Evolutionary conservation across 2,888 invertebrate species (phyloP).

Genomic region (Dasysyrphus tricinctus): DNA sequence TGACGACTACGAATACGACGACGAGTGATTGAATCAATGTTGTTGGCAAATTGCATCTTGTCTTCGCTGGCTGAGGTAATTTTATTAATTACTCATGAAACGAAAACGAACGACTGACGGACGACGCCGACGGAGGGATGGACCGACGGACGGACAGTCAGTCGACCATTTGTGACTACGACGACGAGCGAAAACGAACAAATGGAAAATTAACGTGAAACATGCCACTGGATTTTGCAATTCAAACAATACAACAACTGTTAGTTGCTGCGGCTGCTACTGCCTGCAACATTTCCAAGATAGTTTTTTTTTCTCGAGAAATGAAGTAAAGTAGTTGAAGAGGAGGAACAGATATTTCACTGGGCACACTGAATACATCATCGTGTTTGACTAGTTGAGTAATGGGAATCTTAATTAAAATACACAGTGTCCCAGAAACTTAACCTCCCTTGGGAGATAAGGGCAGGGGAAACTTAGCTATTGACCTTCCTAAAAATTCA

Average conservation of each 20-base stretch:
- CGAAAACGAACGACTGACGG: slow-evolving; percentile 31
- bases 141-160: neutral
- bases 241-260: slow-evolving; percentile 53
- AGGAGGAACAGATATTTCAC: slow-evolving; percentile 10
- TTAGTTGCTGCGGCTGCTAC: neutral
- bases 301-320: neutral
- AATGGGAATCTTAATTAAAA: slow-evolving; percentile 59
- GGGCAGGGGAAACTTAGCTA: neutral
- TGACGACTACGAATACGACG: slow-evolving; percentile 18
- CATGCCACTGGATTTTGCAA: slow-evolving; percentile 74
- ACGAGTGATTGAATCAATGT: slow-evolving; percentile 71
- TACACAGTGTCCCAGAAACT: neutral
- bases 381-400: slow-evolving; percentile 48
- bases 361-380: slow-evolving; percentile 30
- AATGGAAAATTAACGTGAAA: slow-evolving; percentile 65
- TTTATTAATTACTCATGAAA: slow-evolving; percentile 73
- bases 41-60: slow-evolving; percentile 75
- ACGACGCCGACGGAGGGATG: neutral
- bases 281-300: slow-evolving; percentile 14
- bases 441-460: neutral
- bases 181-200: neutral
- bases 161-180: neutral
- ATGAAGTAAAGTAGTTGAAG: neutral
- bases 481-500: neutral
- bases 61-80: slow-evolving; percentile 68